A percentile compares a stretch with the other conserved stretches of the same genome.
phyloP scores from a whole-genome alignment of 2,797 vertebrate species.

The Uromys caudimaculatus region DNA sequence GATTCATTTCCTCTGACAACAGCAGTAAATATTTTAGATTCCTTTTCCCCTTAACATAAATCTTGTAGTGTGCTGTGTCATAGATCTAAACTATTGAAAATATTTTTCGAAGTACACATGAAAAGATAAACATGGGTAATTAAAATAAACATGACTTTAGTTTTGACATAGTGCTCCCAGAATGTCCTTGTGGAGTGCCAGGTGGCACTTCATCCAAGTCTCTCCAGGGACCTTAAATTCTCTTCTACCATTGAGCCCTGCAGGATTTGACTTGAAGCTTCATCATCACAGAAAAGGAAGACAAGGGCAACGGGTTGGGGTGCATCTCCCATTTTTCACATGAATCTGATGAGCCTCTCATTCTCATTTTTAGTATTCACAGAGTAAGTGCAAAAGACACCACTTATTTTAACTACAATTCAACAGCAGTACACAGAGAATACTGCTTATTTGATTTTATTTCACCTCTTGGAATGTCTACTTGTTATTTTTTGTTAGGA shows the following conservation, averaged over 20 bases:
- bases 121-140: not conserved
- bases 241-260: rapidly evolving
- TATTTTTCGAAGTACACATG: not conserved
- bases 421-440: no score
- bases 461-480: not conserved
- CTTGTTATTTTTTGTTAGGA: not conserved
- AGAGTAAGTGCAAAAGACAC: not conserved
- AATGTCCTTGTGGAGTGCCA: not conserved
- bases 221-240: not conserved
- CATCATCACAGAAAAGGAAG: rapidly evolving
- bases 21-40: not conserved
- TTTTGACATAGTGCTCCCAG: not conserved
- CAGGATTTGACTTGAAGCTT: not conserved
- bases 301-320: not conserved
- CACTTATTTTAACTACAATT: not conserved
- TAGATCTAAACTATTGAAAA: not conserved
- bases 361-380: not conserved
- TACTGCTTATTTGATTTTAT: not conserved
- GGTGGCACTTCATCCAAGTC: not conserved
- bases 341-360: not conserved
- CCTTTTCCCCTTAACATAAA: not conserved
- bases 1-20: not conserved
- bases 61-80: not conserved
- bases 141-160: not conserved
- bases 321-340: not conserved